Conservation (phyloP, 2,797 vertebrate species). For the Bradypus variegatus region DNA sequence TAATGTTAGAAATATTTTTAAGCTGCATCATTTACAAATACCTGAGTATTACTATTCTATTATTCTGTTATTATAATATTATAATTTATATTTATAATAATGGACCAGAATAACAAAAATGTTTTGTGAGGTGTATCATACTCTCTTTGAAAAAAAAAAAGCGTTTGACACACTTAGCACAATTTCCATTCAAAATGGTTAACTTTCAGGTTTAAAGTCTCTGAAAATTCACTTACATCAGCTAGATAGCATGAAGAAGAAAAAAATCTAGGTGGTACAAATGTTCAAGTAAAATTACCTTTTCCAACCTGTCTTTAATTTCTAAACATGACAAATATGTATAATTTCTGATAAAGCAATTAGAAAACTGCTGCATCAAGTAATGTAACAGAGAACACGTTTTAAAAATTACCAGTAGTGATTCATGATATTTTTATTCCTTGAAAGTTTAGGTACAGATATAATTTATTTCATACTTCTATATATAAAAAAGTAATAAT, state of each 20-base stretch:
- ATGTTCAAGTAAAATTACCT: not conserved
- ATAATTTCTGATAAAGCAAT: not conserved
- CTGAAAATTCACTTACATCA: slow-evolving; percentile 34
- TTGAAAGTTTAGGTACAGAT: not conserved
- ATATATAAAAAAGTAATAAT: not conserved
- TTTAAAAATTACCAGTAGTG: not conserved
- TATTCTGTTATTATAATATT: not conserved
- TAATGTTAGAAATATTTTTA: slow-evolving; percentile 16
- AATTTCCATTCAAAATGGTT: slow-evolving; percentile 32
- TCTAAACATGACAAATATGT: slow-evolving; percentile 3
- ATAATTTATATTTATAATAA: not conserved
- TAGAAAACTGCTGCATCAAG: not conserved
- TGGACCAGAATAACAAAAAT: not conserved
- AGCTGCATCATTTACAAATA: slow-evolving; percentile 6
- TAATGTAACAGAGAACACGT: not conserved
- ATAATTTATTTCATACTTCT: not conserved
- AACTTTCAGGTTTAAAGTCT: slow-evolving; percentile 17
- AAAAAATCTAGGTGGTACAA: not conserved
- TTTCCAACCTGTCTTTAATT: slow-evolving; percentile 1
- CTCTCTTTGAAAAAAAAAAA: not conserved
- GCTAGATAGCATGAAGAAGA: not conserved
- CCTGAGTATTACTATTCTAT: not conserved
- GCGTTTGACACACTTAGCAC: slow-evolving; percentile 4
- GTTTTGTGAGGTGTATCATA: not conserved
- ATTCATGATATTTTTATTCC: not conserved